These are phyloP conservation scores for Zaprionus davidi DNA, from an alignment of 1,140 invertebrate species.

Conservation along the genomic window DNA sequence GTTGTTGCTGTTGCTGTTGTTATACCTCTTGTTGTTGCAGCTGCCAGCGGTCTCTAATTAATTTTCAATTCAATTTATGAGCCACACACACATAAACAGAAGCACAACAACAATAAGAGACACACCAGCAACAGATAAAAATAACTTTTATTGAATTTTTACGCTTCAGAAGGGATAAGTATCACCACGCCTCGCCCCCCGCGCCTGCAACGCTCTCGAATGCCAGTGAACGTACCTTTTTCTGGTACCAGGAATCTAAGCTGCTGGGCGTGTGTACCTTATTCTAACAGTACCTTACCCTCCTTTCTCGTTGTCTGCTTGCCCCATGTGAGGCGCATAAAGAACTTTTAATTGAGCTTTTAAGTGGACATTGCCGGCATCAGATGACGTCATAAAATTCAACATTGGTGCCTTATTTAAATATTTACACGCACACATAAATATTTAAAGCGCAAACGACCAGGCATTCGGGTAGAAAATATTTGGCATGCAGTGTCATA, in stretches of 20 bases:
- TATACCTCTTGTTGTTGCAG: constrained; percentile 6
- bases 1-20: neutral
- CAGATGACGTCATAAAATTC: constrained; percentile 1
- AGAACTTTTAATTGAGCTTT: neutral
- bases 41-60: constrained; percentile 54
- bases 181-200: neutral
- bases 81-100: constrained; percentile 10
- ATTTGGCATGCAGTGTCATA: constrained; percentile 4
- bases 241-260: neutral
- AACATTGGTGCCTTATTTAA: neutral
- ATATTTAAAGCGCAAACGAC: neutral
- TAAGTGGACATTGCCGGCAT: neutral
- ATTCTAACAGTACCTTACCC: neutral
- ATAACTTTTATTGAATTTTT: constrained; percentile 33
- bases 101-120: neutral
- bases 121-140: neutral
- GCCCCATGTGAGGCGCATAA: neutral
- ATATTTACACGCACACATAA: neutral
- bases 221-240: neutral
- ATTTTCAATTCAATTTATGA: constrained; percentile 68
- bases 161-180: constrained; percentile 13
- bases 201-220: neutral
- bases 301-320: too few species aligned
- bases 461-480: neutral
- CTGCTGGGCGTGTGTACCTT: neutral